These are phyloP conservation scores for Leptinotarsa peninsularis DNA, from an alignment of 2,888 invertebrate genomes.

Conservation along the genomic window DNA sequence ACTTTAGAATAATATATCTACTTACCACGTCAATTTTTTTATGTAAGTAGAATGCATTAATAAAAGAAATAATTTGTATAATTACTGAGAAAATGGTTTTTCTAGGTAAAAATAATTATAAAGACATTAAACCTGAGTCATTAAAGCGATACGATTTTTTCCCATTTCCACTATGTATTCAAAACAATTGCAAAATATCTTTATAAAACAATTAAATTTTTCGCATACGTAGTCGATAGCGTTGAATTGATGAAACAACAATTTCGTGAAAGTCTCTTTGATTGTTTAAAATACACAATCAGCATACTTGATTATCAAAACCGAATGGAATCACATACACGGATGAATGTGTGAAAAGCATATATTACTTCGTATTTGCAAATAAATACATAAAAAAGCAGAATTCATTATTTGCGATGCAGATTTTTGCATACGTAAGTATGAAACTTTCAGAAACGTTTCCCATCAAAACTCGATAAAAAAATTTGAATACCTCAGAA, in stretches of 20 bases:
- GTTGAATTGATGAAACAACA: conserved; percentile 43
- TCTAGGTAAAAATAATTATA: conserved; percentile 44
- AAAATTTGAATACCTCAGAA: neutral
- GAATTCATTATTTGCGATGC: conserved; percentile 26
- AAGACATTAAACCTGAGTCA: conserved; percentile 34
- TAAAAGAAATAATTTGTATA: conserved; percentile 32
- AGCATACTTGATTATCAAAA: conserved; percentile 47
- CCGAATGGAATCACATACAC: conserved; percentile 45
- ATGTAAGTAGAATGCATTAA: conserved; percentile 23
- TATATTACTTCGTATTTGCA: conserved; percentile 31
- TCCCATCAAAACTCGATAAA: neutral
- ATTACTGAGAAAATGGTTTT: conserved; percentile 37
- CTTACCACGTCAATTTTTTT: conserved; percentile 15
- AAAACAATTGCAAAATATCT: conserved; percentile 44
- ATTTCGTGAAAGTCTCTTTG: conserved; percentile 47
- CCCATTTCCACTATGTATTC: conserved; percentile 29
- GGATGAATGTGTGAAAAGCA: conserved; percentile 42
- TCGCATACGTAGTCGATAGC: conserved; percentile 37
- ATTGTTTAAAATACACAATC: conserved; percentile 47
- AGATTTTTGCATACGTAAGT: conserved; percentile 12
- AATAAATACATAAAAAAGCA: conserved; percentile 30
- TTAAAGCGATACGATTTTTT: conserved; percentile 24
- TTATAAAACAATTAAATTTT: conserved; percentile 44
- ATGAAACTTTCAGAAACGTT: conserved; percentile 9
- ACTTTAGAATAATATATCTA: conserved; percentile 7